Evolutionary conservation across 2,888 invertebrate genomes (phyloP).

Genomic region (Sminthurinus aureus): DNA sequence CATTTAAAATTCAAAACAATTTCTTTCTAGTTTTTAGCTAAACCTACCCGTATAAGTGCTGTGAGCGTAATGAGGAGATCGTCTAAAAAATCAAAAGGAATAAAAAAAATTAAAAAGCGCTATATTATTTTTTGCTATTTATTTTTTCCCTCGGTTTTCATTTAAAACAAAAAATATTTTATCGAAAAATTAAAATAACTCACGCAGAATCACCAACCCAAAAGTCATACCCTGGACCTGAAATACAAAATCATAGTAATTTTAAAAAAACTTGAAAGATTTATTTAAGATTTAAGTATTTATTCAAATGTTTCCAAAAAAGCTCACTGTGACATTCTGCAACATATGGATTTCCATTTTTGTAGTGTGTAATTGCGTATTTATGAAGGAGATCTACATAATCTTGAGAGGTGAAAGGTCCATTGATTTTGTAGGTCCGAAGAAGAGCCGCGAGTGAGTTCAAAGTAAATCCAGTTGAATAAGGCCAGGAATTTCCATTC

Average conservation of each 20-base stretch:
- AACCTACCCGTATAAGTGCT: slow-evolving; percentile 49
- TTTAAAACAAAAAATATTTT: neutral
- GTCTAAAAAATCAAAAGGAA: slow-evolving; percentile 13
- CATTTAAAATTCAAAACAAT: too few relatives aligned
- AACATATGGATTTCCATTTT: slow-evolving; percentile 55
- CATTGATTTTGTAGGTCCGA: slow-evolving; percentile 45
- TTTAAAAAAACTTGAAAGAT: too few relatives aligned
- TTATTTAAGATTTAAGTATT: too few relatives aligned
- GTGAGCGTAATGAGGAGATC: slow-evolving; percentile 58
- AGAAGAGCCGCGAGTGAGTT: slow-evolving; percentile 52
- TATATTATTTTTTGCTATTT: too few relatives aligned
- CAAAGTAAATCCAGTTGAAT: slow-evolving; percentile 52
- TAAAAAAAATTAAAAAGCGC: neutral
- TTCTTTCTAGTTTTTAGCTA: too few relatives aligned
- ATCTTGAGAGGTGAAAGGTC: neutral
- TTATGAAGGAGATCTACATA: slow-evolving; percentile 49
- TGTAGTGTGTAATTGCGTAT: slow-evolving; percentile 56
- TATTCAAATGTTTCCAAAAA: too few relatives aligned
- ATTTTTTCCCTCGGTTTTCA: neutral
- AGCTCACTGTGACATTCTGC: slow-evolving; percentile 55
- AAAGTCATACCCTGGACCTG: slow-evolving; percentile 40
- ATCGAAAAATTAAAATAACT: slow-evolving; percentile 8
- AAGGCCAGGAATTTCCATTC: slow-evolving; percentile 59
- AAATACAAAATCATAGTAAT: too few relatives aligned
- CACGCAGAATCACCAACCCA: slow-evolving; percentile 58